These are phyloP conservation scores for Drosophila biarmipes DNA, from an alignment of 1,140 invertebrate genomes.

Conservation along the genomic window DNA sequence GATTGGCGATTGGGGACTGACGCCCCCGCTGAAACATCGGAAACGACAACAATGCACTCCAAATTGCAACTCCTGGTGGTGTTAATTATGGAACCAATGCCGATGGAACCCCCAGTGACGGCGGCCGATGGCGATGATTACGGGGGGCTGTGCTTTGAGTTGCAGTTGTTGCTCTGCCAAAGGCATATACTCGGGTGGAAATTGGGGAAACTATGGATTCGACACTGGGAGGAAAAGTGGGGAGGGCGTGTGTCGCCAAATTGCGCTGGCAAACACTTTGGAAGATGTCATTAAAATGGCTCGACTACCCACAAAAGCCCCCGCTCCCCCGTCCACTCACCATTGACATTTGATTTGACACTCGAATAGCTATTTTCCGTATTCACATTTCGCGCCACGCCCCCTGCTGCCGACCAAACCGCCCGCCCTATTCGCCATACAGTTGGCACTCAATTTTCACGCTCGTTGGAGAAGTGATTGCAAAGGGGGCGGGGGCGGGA, in stretches of 20 bases:
- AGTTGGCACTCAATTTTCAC: constrained; percentile 69
- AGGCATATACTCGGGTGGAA: constrained; percentile 6
- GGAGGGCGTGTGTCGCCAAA: constrained; percentile 8
- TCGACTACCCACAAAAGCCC: constrained; percentile 37
- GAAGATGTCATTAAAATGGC: constrained; percentile 66
- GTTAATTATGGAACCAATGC: constrained; percentile 34
- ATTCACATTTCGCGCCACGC: constrained; percentile 35
- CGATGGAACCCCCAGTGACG: background rate
- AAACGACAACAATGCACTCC: constrained; percentile 31
- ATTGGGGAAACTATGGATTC: background rate
- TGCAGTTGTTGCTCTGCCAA: constrained; percentile 16
- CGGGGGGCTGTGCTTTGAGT: background rate
- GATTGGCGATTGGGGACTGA: background rate
- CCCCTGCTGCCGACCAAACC: background rate
- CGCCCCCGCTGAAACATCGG: background rate
- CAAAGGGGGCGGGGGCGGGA: too few relatives aligned
- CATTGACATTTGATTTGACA: constrained; percentile 76
- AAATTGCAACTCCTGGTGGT: constrained; percentile 37
- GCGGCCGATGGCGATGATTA: constrained; percentile 12
- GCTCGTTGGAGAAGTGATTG: constrained; percentile 60
- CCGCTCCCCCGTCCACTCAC: background rate
- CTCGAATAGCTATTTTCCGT: constrained; percentile 71
- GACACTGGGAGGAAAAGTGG: too few relatives aligned
- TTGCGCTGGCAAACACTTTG: constrained; percentile 58
- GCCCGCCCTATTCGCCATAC: background rate